Percentiles rank a stretch among this genome's conserved stretches.
Conservation (phyloP, 1,140 invertebrate species). For the Drosophila serrata region DNA sequence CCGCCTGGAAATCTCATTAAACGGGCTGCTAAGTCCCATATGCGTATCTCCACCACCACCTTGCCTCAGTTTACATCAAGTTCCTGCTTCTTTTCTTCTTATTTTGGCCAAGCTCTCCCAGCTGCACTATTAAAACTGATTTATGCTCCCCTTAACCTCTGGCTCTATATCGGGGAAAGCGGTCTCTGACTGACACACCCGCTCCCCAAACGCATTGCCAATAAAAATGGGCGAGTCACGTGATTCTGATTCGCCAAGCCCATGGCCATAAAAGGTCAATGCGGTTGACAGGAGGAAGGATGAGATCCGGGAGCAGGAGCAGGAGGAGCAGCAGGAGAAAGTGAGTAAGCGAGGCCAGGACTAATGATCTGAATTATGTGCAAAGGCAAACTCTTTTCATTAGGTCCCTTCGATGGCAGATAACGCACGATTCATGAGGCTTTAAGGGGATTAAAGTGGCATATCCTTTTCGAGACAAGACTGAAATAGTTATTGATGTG, state of each 20-base stretch:
- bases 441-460: conserved; percentile 36
- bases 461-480: not conserved
- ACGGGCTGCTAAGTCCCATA: conserved; percentile 51
- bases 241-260: conserved; percentile 72
- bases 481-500: conserved; percentile 14
- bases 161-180: conserved; percentile 23
- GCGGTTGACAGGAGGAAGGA: conserved; percentile 31
- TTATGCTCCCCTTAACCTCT: conserved; percentile 53
- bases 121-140: conserved; percentile 80
- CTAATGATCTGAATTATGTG: conserved; percentile 69
- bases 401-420: conserved; percentile 57
- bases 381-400: conserved; percentile 45
- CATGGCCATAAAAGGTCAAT: conserved; percentile 72
- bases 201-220: conserved; percentile 56
- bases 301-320: conserved; percentile 4
- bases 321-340: conserved; percentile 15
- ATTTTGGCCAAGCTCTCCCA: conserved; percentile 44
- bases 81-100: not conserved
- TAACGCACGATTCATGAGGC: conserved; percentile 48
- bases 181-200: conserved; percentile 59
- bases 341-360: conserved; percentile 46
- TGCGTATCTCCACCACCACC: conserved; percentile 42
- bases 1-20: conserved; percentile 72
- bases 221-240: conserved; percentile 78
- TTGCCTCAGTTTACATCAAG: not conserved